These are phyloP conservation scores for Lepus timidus DNA, from an alignment of 2,113 vertebrate species.

Conservation along the genomic window DNA sequence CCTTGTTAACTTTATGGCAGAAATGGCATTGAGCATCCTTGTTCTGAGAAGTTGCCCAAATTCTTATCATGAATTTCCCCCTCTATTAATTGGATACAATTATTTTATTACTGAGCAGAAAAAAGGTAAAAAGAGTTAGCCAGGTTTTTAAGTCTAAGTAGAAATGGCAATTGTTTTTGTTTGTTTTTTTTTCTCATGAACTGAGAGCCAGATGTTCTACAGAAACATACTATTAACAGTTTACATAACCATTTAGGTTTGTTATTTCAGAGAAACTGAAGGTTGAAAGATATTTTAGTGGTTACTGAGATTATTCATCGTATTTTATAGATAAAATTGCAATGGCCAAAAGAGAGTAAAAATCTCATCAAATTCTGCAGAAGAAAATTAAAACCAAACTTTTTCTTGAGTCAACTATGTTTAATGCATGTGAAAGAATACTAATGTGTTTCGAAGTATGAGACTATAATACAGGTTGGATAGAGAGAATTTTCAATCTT, in stretches of 20 bases:
- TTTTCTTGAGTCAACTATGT: not conserved
- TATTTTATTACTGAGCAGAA: not conserved
- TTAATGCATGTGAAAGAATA: not conserved
- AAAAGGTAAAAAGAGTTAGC: not conserved
- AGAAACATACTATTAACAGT: not conserved
- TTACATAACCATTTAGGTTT: not conserved
- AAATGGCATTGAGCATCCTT: constrained; percentile 63
- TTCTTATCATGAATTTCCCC: constrained; percentile 2
- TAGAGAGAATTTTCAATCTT: not conserved
- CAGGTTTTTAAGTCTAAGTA: not conserved
- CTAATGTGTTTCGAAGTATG: not conserved
- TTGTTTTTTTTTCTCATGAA: not conserved
- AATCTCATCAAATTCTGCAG: not conserved
- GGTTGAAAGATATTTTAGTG: not conserved
- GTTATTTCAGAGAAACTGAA: not conserved
- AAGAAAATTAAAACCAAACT: constrained; percentile 41
- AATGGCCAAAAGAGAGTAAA: not conserved
- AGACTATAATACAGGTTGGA: not conserved
- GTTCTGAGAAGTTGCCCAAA: not conserved
- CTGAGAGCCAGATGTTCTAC: not conserved
- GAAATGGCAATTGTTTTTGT: not conserved
- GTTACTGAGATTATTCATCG: not conserved
- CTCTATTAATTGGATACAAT: not conserved
- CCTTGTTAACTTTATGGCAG: constrained; percentile 80
- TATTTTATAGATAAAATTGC: constrained; percentile 20